These are phyloP conservation scores for Hydractinia echinata DNA, from an alignment of 30 jellyfish, hydroid and myxozoan genomes.

Conservation along the genomic window DNA sequence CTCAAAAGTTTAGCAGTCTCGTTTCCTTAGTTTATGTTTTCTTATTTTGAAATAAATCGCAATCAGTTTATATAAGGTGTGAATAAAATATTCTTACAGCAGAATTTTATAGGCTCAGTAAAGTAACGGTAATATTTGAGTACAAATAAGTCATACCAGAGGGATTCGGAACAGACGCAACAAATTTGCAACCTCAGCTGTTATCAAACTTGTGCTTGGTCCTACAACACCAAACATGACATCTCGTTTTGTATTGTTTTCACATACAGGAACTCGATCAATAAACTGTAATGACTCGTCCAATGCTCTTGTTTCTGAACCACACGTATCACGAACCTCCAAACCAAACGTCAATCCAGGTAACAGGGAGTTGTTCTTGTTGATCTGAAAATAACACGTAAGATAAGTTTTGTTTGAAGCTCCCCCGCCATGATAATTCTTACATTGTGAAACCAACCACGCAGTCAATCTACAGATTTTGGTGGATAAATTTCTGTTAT, in stretches of 20 bases:
- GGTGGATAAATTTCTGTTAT: no score
- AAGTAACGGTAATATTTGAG: no score
- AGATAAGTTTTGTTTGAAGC: not conserved
- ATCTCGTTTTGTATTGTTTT: constrained; percentile 34
- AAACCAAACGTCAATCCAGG: constrained; percentile 64
- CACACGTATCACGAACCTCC: constrained; percentile 88
- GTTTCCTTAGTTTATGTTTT: no score
- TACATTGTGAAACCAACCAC: not conserved
- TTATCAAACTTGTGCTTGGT: constrained; percentile 62
- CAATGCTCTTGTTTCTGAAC: constrained; percentile 71
- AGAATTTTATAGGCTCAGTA: no score
- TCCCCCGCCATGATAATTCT: no score
- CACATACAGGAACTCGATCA: constrained; percentile 37
- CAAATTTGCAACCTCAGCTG: constrained; percentile 85
- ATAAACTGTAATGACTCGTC: constrained; percentile 77
- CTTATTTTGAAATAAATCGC: no score
- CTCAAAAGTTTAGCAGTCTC: no score
- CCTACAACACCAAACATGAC: constrained; percentile 82
- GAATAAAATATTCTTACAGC: no score
- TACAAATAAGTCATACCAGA: constrained; percentile 30
- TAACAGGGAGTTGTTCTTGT: constrained; percentile 27
- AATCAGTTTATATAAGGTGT: no score
- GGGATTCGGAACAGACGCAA: constrained; percentile 72
- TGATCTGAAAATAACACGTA: constrained; percentile 40
- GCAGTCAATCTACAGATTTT: not conserved